Evolutionary conservation across 2,113 vertebrate genomes (phyloP).

Genomic region (Syngnathoides biaculeatus): DNA sequence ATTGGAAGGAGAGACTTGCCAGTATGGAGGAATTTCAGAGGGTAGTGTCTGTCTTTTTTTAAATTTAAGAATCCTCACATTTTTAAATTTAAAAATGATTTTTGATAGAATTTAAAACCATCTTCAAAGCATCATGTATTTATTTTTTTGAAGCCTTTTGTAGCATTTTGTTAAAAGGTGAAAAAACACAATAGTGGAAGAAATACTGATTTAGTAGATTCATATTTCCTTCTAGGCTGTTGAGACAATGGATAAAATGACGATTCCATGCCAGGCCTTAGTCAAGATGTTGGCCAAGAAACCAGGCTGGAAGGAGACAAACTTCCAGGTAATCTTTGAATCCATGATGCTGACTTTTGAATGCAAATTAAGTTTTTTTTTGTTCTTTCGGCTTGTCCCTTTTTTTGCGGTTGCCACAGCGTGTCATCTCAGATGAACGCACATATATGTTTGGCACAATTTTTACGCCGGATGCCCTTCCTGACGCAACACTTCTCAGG

Average conservation of each 20-base stretch:
- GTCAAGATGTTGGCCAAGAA: conserved; percentile 97
- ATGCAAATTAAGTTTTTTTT: not conserved
- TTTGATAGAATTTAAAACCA: not conserved
- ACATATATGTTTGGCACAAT: too few species aligned
- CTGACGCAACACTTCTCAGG: too few species aligned
- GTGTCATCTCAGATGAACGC: too few species aligned
- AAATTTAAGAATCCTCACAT: not conserved
- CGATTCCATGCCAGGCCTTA: conserved; percentile 94
- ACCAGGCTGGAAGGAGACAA: conserved; percentile 98
- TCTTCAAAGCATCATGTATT: not conserved
- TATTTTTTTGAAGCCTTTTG: conserved; percentile 5
- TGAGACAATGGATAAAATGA: conserved; percentile 85
- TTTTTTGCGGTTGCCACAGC: too few species aligned
- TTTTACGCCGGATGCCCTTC: too few species aligned
- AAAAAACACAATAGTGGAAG: not conserved
- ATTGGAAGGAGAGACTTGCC: conserved; percentile 97
- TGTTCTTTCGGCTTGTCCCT: too few species aligned
- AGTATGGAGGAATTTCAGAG: conserved; percentile 98
- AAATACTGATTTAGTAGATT: not conserved
- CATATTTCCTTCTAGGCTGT: conserved; percentile 75
- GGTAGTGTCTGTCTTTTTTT: conserved; percentile 63
- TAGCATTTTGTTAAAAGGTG: not conserved
- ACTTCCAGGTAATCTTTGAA: conserved; percentile 87
- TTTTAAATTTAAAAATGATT: not conserved
- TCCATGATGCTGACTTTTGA: not conserved